Evolutionary conservation across 1,140 invertebrate genomes (phyloP), one percentile per base, ranked within the genome.

Genomic region (Drosophila obscura): DNA sequence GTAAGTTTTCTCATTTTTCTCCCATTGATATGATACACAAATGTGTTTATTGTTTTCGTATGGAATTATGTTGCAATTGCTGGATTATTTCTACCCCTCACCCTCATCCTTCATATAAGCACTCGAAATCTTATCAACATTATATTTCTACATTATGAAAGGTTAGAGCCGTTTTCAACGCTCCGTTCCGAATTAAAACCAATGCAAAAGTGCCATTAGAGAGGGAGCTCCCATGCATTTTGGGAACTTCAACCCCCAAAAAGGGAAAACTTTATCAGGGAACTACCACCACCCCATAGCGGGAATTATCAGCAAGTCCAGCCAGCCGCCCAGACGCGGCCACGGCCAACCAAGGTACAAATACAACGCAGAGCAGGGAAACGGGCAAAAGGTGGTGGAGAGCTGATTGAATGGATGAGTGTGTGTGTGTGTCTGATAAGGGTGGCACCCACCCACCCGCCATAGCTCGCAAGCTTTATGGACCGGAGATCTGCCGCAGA

Each of bases 241-340:
- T 52, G 55, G 13, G 8, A 76, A 57, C 45, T 82, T 82, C 79
- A 79, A 83, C 80, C 80, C 80, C 62, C 61, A 56, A 74, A 57
- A 45, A 39, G 26, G 41, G 19, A 67, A 82, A 76, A 53, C 65
- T 83, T 84, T 83, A 84, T 69, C 64, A 50, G 45, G 64, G 16
- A 71, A 73, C 53, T 66, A 52, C 59, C 74, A 52, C 59, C 74
- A 62, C 50, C 80, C 62, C 50, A 11, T 16, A 22, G 4, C 57
- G 22, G 35, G 31, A 43, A 16, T 63, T 80, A 72, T 80, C 71
- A 69, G 53, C 67, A 52, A 55, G 53, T 43, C 45, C 58, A 69
- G 35, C 44, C 5, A 44, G 48, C 49, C 19, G 19, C 43, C n/a
- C 44, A 22, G 31, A 19, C 19, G 19, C 19, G 19, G 19, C 19